Evolutionary conservation across 2,797 vertebrate species (phyloP).

Genomic region (Acrossocheilus wenchowensis): DNA sequence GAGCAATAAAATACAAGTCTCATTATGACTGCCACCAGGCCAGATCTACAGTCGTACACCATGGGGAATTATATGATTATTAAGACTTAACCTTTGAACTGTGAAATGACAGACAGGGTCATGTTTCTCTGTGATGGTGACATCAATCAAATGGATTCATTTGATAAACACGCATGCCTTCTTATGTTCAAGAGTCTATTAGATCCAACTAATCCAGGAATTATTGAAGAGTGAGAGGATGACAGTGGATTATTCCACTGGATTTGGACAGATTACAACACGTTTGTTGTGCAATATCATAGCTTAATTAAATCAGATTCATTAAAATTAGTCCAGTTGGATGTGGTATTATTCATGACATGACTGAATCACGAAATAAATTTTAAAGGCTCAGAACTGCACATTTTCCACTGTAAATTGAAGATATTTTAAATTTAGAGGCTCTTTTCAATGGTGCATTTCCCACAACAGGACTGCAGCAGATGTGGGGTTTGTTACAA

Average conservation of each 20-base stretch:
- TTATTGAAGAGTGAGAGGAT: slow-evolving; percentile 74
- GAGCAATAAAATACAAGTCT: slow-evolving; percentile 86
- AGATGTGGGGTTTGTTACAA: slow-evolving; percentile 62
- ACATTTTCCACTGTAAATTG: background rate
- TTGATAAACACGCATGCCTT: slow-evolving; percentile 59
- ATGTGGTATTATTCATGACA: background rate
- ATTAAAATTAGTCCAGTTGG: background rate
- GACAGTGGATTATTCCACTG: slow-evolving; percentile 71
- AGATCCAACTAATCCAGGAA: slow-evolving; percentile 81
- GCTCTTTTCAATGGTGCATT: background rate
- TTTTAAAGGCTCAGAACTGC: background rate
- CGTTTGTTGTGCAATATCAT: slow-evolving; percentile 16
- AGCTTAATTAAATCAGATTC: background rate
- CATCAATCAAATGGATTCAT: slow-evolving; percentile 51
- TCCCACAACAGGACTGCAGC: slow-evolving; percentile 10
- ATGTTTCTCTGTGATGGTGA: slow-evolving; percentile 66
- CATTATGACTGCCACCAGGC: slow-evolving; percentile 84
- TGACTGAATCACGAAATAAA: background rate
- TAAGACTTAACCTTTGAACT: slow-evolving; percentile 87
- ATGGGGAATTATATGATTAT: slow-evolving; percentile 89
- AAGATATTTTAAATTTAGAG: background rate
- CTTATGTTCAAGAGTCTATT: slow-evolving; percentile 72
- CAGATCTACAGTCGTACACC: slow-evolving; percentile 76
- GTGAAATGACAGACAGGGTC: slow-evolving; percentile 63
- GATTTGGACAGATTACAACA: slow-evolving; percentile 51